Percentiles rank a stretch among this genome's conserved stretches.
These are phyloP conservation scores for Cerceris ruficornis DNA, from an alignment of 2,888 invertebrate genomes.

Conservation along the genomic window DNA sequence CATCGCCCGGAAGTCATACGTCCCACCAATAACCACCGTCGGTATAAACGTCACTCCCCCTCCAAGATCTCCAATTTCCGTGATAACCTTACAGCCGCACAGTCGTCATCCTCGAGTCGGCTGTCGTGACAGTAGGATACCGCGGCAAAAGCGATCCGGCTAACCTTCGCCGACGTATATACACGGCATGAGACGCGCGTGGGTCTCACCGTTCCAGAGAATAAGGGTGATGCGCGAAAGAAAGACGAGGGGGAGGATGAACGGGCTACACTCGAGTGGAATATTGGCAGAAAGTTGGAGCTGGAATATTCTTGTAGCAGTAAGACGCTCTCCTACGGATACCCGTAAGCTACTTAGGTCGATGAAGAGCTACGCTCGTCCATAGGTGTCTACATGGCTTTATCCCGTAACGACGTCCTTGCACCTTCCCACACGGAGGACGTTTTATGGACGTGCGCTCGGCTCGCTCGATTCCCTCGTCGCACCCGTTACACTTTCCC, in stretches of 20 bases:
- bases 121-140: constrained; percentile 17
- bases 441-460: constrained; percentile 60
- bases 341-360: constrained; percentile 60
- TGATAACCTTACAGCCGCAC: constrained; percentile 11
- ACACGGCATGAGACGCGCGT: constrained; percentile 33
- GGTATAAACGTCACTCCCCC: not conserved
- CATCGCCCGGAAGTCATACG: constrained; percentile 29
- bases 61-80: constrained; percentile 23
- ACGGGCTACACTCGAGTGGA: constrained; percentile 6
- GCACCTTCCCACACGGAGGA: constrained; percentile 70
- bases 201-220: constrained; percentile 19
- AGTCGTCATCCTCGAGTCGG: constrained; percentile 25
- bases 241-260: not conserved
- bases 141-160: constrained; percentile 46
- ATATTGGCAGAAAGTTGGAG: constrained; percentile 7
- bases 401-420: constrained; percentile 72
- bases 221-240: constrained; percentile 15
- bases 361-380: constrained; percentile 35
- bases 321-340: constrained; percentile 54
- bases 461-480: not conserved
- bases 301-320: constrained; percentile 55
- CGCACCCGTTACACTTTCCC: constrained; percentile 63
- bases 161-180: constrained; percentile 49
- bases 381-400: constrained; percentile 55
- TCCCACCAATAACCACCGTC: constrained; percentile 16